phyloP scores from a whole-genome alignment of 1,140 invertebrate species.

The Cepaea nemoralis region DNA sequence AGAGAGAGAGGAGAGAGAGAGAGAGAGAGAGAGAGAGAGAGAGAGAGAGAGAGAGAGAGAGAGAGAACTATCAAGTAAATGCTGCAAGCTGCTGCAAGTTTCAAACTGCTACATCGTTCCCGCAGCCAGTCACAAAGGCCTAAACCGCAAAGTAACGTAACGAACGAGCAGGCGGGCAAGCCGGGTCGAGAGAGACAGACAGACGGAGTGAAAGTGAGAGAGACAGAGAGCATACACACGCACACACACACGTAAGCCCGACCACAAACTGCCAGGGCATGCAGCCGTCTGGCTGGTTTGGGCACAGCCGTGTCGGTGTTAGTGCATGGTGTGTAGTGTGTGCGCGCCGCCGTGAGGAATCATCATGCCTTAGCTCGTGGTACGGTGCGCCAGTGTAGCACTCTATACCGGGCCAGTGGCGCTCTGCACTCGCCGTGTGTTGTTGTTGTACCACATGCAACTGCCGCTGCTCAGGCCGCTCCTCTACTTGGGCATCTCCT shows the following conservation, averaged over 20 bases:
- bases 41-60: background rate
- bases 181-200: no score
- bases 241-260: background rate
- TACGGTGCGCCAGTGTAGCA: background rate
- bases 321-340: slow-evolving; percentile 6
- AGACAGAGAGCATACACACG: background rate
- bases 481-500: no score
- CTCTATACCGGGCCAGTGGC: background rate
- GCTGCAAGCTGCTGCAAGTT: no score
- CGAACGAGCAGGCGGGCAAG: no score
- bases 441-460: no score
- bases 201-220: no score
- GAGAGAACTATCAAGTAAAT: no score
- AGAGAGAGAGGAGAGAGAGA: background rate
- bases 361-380: background rate
- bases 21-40: background rate
- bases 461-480: no score
- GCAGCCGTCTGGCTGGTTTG: background rate
- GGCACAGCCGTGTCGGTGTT: background rate
- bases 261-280: background rate
- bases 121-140: background rate
- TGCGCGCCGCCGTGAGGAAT: background rate
- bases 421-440: no score
- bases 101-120: no score
- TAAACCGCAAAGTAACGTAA: background rate